Evolutionary conservation across 2,113 vertebrate species (phyloP).

Genomic region (Ammodytes dubius): DNA sequence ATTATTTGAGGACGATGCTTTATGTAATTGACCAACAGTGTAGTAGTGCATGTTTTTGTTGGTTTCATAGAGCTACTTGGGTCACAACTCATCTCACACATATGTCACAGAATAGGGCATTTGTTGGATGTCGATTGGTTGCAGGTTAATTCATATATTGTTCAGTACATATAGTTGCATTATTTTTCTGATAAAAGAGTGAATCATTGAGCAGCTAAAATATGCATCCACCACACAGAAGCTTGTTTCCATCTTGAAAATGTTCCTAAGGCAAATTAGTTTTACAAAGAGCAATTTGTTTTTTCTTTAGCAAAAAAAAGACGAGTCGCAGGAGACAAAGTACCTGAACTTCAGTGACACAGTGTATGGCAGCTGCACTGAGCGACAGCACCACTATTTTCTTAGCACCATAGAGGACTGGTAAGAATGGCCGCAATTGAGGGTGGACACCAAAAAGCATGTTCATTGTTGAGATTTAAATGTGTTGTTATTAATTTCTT

Average conservation of each 20-base stretch:
- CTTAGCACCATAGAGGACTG: constrained; percentile 94
- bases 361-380: constrained; percentile 90
- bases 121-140: not conserved
- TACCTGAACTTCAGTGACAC: constrained; percentile 95
- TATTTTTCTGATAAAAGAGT: not conserved
- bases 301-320: constrained; percentile 89
- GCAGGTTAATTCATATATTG: not conserved
- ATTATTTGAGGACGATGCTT: not conserved
- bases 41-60: not conserved
- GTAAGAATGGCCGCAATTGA: constrained; percentile 78
- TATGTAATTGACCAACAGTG: not conserved
- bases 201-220: not conserved
- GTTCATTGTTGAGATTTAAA: not conserved
- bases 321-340: constrained; percentile 90
- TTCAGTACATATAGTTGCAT: not conserved
- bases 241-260: not conserved
- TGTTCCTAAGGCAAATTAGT: not conserved
- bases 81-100: not conserved
- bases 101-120: not conserved
- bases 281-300: not conserved
- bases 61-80: not conserved
- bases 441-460: not conserved
- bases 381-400: constrained; percentile 94
- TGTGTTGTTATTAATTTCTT: not conserved
- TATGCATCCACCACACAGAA: not conserved